A percentile compares a stretch with the other conserved stretches of the same genome.
phyloP scores from a whole-genome alignment of 2,113 vertebrate species.

The Erinaceus europaeus region DNA sequence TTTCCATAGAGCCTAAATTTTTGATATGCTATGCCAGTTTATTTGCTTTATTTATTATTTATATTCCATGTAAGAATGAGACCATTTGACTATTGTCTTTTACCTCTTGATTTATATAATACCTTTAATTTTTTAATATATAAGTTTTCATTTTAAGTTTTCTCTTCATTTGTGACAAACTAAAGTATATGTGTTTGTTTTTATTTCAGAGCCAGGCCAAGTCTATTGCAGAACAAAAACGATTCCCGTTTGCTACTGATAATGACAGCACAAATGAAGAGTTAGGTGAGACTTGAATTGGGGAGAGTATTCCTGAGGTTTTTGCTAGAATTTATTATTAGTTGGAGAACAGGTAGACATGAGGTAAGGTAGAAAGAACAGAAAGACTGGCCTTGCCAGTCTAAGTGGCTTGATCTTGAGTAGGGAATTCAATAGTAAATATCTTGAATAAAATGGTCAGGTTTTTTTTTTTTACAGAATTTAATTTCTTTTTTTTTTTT shows the following conservation, averaged over 20 bases:
- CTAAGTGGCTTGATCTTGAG: not conserved
- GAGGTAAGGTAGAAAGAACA: not conserved
- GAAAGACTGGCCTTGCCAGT: not conserved
- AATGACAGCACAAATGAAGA: conserved; percentile 95
- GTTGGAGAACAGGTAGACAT: not conserved
- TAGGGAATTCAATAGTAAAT: not conserved
- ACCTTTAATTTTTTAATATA: not conserved
- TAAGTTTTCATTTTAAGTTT: not conserved
- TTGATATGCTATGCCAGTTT: too few relatives aligned
- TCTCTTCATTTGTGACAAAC: not conserved
- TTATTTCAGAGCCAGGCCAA: conserved; percentile 93
- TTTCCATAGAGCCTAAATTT: too few relatives aligned
- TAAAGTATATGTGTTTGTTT: conserved; percentile 41
- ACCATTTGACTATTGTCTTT: not conserved
- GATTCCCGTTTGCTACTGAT: conserved; percentile 94
- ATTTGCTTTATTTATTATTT: too few relatives aligned
- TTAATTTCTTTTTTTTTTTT: too few relatives aligned
- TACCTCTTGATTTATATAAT: not conserved
- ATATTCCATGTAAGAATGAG: too few relatives aligned
- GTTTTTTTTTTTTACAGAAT: too few relatives aligned
- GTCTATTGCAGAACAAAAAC: conserved; percentile 93
- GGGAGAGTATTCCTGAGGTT: not conserved
- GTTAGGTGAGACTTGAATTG: conserved; percentile 84
- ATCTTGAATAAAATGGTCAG: too few relatives aligned
- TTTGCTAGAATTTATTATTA: not conserved